Conservation (phyloP, 2,888 invertebrate species). For the Orthosia incerta region DNA sequence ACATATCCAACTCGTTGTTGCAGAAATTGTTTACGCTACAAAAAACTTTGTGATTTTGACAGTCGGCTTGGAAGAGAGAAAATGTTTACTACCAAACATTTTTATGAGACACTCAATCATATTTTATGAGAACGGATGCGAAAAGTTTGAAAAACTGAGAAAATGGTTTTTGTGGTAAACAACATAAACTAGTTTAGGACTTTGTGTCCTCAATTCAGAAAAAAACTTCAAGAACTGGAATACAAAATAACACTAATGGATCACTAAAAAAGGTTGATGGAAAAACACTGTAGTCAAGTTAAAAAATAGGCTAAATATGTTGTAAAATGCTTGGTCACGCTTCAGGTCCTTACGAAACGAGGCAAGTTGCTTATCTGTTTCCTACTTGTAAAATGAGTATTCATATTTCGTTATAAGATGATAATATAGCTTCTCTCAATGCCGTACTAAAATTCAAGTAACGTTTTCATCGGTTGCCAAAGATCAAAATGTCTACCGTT, state of each 20-base stretch:
- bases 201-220: slow-evolving; percentile 21
- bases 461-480: slow-evolving; percentile 21
- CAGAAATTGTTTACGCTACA: slow-evolving; percentile 35
- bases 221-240: slow-evolving; percentile 9
- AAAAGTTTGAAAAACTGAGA: slow-evolving; percentile 35
- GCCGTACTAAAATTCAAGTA: slow-evolving; percentile 19
- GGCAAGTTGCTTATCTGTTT: slow-evolving; percentile 16
- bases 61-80: slow-evolving; percentile 25
- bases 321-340: slow-evolving; percentile 50
- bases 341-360: slow-evolving; percentile 45
- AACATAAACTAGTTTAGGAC: slow-evolving; percentile 31
- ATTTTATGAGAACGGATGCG: slow-evolving; percentile 41
- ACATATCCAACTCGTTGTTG: slow-evolving; percentile 68
- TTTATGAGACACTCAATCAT: slow-evolving; percentile 52
- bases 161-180: slow-evolving; percentile 26
- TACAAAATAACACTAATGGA: slow-evolving; percentile 3
- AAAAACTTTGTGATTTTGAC: slow-evolving; percentile 28
- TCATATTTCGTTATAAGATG: slow-evolving; percentile 14
- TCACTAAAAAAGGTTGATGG: slow-evolving; percentile 7
- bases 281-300: slow-evolving; percentile 1
- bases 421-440: slow-evolving; percentile 16
- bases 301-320: slow-evolving; percentile 44
- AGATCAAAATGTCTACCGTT: slow-evolving; percentile 20
- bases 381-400: slow-evolving; percentile 17
- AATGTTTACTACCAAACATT: slow-evolving; percentile 28